Evolutionary conservation across 2,888 invertebrate genomes (phyloP).

Genomic region (Agapostemon virescens): DNA sequence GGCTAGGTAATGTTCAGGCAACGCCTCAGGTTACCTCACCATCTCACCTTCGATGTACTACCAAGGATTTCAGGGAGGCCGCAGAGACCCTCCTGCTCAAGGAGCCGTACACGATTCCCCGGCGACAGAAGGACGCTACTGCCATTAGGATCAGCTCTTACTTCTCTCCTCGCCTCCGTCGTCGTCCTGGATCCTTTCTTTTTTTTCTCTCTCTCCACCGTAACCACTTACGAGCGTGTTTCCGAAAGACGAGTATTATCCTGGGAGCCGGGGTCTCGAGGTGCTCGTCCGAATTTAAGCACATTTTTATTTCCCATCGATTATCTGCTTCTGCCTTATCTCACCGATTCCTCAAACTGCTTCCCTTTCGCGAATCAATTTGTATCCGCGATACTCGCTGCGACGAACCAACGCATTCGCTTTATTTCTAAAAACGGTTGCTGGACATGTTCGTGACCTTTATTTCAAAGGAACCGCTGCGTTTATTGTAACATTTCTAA

Average conservation of each 20-base stretch:
- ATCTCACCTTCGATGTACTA: conserved; percentile 73
- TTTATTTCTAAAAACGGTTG: neutral
- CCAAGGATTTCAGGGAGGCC: conserved; percentile 74
- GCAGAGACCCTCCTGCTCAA: conserved; percentile 63
- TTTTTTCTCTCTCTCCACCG: conserved; percentile 21
- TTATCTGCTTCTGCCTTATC: conserved; percentile 25
- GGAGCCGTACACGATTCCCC: conserved; percentile 67
- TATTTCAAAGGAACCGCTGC: neutral
- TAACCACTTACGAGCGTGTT: conserved; percentile 40
- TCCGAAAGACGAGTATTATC: conserved; percentile 45
- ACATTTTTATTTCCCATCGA: conserved; percentile 36
- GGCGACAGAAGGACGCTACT: conserved; percentile 72
- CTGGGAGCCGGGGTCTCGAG: conserved; percentile 17
- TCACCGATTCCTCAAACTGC: neutral
- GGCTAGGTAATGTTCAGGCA: conserved; percentile 70
- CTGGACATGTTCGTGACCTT: neutral
- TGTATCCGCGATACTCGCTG: neutral
- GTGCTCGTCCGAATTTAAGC: conserved; percentile 30
- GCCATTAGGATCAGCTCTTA: conserved; percentile 72
- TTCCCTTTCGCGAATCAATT: neutral
- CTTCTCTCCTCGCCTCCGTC: conserved; percentile 37
- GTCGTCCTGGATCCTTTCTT: conserved; percentile 27
- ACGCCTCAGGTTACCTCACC: conserved; percentile 75
- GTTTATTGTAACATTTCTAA: neutral
- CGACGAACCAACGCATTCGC: neutral